Base-by-base conservation (phyloP, 2,797 vertebrate genomes). In the Onychomys torridus region DNA sequence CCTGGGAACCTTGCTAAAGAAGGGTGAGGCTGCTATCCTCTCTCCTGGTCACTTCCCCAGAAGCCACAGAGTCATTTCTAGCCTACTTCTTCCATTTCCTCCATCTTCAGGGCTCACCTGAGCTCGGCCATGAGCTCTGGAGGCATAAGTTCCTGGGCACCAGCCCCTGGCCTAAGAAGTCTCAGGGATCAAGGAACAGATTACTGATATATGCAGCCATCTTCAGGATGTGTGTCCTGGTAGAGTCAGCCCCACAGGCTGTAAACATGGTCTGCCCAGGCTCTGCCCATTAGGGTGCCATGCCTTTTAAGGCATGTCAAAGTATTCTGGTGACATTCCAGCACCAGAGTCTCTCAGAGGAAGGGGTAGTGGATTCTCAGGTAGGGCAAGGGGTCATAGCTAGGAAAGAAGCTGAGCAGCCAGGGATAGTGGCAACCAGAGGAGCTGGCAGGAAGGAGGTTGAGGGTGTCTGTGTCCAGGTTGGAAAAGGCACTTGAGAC, bases 1-100 rank as follows among this genome's bases (percentile, higher is more conserved):
- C 55, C 98, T 99, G 97, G 99, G 99, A 25, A 98, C 75, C 93
- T 99, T 99, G 98, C 98, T 99, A 73, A 99, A 99, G 97, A 98
- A 99, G 96, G 99, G 99, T 99, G 96, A 99, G 98, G 29, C 0
- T 0, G 16, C 0, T 0, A 16, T 7, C 77, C 14, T 37, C 5
- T 16, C 32, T 65, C 29, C 43, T 23, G 16, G 14, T 14, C 13
- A 63, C 32, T 67, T 43, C 82, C 21, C 32, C 32, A 77, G 73
- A 89, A 77, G 13, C 37, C n/a, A 27, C 6, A 55, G 61, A 19
- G 82, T 86, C 43, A 83, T 55, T 55, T 40, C 37, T 3, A 9
- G 34, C 27, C 6, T 0, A 16, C 69, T 67, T 34, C n/a, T 40
- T 23, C 79, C 12, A 0, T 6, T 43, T 61, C 67, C 59, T 34